Base-by-base conservation (phyloP, 2,888 invertebrate species). In the Odontocerum albicorne region DNA sequence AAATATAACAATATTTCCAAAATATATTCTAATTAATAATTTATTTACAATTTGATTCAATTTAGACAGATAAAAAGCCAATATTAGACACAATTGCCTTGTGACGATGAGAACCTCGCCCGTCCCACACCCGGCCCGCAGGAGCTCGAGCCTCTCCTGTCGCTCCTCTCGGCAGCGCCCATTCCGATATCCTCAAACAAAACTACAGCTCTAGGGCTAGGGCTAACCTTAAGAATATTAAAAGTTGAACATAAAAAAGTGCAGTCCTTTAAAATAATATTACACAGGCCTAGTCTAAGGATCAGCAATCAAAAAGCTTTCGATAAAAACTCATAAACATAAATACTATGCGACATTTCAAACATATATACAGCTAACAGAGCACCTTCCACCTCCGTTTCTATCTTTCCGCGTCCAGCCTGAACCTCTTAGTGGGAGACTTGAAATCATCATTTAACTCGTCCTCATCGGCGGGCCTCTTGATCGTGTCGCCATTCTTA, bases 331-430 rank as follows among this genome's bases (percentile, higher is more conserved):
- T 27, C 27, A n/a, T n/a, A n/a, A 27, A 27, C 27, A 27, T 27
- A 27, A 27, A 27, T 27, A 27, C 6, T 27, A 27, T 10, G 10
- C 27, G 10, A 7, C 27, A 27, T 10, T 7, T 27, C 27, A 4
- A 27, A 4, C 27, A 27, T 27, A 7, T 27, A 27, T 27, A 7
- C 10, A 27, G 10, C 10, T 27, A 4, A 27, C 27, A 27, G 10
- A 27, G 6, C 27, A 10, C 10, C 27, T 27, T 27, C 27, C 27
- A n/a, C n/a, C n/a, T n/a, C n/a, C n/a, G n/a, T n/a, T 38, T 38
- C 39, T 42, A 56, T 56, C 56, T 56, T 22, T 56, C 56, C 13
- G 51, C 56, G 33, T 53, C 49, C 12, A 47, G 49, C 33, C 43
- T 57, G 20, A 57, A 57, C 35, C 53, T 52, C 31, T 57, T 44